phyloP scores from a whole-genome alignment of 1,140 invertebrate genomes.

The Hylaeus volcanicus region DNA sequence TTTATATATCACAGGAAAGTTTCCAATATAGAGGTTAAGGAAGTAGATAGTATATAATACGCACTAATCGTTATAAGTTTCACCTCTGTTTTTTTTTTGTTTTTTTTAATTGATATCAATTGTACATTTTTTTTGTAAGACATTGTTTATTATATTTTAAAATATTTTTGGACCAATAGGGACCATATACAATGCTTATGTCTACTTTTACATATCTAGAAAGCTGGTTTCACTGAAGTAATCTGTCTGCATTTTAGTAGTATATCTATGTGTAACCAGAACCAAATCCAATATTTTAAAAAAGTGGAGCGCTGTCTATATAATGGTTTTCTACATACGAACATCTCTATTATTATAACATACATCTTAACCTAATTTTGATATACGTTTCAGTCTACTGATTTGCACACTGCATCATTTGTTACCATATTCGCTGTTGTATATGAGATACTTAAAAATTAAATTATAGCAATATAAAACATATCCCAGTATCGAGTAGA shows the following conservation, averaged over 20 bases:
- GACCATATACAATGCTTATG: conserved; percentile 32
- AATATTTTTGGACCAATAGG: conserved; percentile 42
- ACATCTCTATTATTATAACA: background rate
- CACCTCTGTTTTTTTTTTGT: background rate
- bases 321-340: background rate
- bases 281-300: background rate
- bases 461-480: conserved; percentile 63
- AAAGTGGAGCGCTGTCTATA: background rate
- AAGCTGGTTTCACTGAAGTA: background rate
- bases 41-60: background rate
- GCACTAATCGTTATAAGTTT: background rate
- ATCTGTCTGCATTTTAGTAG: background rate
- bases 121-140: background rate
- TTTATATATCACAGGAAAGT: conserved; percentile 12
- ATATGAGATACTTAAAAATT: conserved; percentile 22
- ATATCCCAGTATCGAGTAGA: conserved; percentile 58
- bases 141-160: too few relatives aligned
- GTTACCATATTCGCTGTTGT: background rate
- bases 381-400: background rate
- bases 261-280: background rate
- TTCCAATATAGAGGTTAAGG: background rate
- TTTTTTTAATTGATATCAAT: background rate
- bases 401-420: background rate
- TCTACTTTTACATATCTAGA: conserved; percentile 35
- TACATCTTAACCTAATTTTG: background rate